Base-by-base conservation (phyloP, 2,797 vertebrate genomes). In the Sandelia bainsii region DNA sequence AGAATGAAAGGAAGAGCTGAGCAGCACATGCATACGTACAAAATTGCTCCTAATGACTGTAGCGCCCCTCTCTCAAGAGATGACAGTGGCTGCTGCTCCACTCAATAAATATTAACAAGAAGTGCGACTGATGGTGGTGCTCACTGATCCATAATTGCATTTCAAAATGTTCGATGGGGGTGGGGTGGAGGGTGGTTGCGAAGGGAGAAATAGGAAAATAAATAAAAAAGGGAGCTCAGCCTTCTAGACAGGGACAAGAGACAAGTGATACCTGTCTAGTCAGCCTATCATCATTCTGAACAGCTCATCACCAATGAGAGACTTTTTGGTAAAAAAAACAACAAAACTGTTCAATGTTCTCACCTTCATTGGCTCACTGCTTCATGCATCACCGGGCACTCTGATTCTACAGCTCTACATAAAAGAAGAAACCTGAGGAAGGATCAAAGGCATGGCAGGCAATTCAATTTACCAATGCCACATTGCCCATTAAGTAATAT, bases 101-200 rank as follows among this genome's bases (percentile, higher is more conserved):
- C 93, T 94, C 92, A 87, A 95, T 95, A 94, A 95, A 95, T 94
- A 94, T 94, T 94, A 95, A 94, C 93, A 93, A 93, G 92, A 92
- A 90, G 90, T 79, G 91, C 90, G 84, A 93, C 91, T 94, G 93
- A 94, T 94, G 92, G 93, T 53, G 86, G 88, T 91, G 92, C 91
- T 93, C 93, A 93, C 93, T 93, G 93, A 93, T 93, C 93, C 93
- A 93, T 94, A 94, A 95, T 94, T 94, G 93, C 92, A 90, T 95
- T 93, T 94, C 88, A 94, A 94, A 93, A 93, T 92, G 93, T 92
- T 92, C 63, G 44, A 70, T 68, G 70, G 83, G 79, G 75, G 73
- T 32, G 57, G 85, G 74, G 76, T 2, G 67, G 62, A 59, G 67
- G 74, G 61, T 75, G 69, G 69, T 62, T 62, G 49, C 20, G 20